Evolutionary conservation across 2,888 invertebrate species (phyloP).

Genomic region (Pammene fasciana): DNA sequence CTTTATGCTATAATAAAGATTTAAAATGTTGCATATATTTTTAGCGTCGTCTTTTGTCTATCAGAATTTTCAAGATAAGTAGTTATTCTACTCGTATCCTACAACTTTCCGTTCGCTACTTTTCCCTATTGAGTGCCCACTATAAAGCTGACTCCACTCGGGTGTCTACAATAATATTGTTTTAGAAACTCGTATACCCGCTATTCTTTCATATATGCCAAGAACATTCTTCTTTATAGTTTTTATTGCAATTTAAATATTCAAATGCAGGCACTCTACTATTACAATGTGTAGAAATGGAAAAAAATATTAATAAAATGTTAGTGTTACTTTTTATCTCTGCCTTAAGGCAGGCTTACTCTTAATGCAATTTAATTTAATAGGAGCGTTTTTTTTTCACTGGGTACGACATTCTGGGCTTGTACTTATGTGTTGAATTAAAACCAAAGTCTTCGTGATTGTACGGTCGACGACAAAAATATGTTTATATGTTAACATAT

Average conservation of each 20-base stretch:
- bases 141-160: neutral
- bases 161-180: slow-evolving; percentile 3
- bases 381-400: too few species aligned
- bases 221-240: neutral
- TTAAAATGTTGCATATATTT: too few species aligned
- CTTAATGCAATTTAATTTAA: too few species aligned
- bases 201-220: neutral
- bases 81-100: neutral
- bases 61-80: neutral
- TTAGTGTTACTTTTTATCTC: neutral
- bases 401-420: too few species aligned
- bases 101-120: neutral
- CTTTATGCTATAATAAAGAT: too few species aligned
- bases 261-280: neutral
- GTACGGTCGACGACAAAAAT: too few species aligned
- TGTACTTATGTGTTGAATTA: too few species aligned
- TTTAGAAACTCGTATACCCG: neutral
- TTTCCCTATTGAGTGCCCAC: neutral
- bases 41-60: neutral
- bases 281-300: too few species aligned
- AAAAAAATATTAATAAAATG: too few species aligned
- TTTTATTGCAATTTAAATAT: slow-evolving; percentile 9
- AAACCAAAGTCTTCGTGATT: too few species aligned
- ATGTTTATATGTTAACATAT: too few species aligned
- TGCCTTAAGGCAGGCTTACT: neutral